Evolutionary conservation across 2,113 vertebrate genomes (phyloP).

Genomic region (Urocynchramus pylzowi): DNA sequence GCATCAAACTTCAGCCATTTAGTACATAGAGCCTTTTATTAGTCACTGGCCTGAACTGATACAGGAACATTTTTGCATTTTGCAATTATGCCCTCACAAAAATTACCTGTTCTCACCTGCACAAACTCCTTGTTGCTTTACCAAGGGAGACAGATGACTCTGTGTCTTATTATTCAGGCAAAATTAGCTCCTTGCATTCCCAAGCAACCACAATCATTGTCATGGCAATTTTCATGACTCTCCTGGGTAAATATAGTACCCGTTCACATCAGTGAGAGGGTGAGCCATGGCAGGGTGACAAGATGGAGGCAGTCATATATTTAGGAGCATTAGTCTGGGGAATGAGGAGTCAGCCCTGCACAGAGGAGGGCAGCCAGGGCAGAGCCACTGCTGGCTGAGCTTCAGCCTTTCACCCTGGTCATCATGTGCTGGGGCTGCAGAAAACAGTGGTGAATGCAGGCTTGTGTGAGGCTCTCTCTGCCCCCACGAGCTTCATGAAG

Average conservation of each 20-base stretch:
- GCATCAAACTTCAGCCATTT: conserved; percentile 10
- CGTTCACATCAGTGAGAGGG: conserved; percentile 15
- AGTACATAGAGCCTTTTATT: conserved; percentile 10
- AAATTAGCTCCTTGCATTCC: conserved; percentile 22
- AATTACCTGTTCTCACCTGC: conserved; percentile 64
- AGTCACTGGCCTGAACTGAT: conserved; percentile 42
- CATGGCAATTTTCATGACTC: conserved; percentile 63
- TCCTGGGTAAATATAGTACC: conserved; percentile 53
- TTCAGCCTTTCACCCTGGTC: neutral
- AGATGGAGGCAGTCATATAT: conserved; percentile 19
- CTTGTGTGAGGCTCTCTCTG: neutral
- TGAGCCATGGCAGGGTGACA: conserved; percentile 28
- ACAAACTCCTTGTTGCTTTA: neutral
- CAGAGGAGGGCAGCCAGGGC: neutral
- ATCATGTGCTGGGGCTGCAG: neutral
- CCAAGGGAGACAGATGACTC: neutral
- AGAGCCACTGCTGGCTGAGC: neutral
- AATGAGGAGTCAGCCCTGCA: neutral
- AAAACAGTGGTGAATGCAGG: neutral
- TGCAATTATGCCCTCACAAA: conserved; percentile 33
- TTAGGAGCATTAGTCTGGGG: neutral
- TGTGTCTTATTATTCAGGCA: neutral
- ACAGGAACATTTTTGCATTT: conserved; percentile 30
- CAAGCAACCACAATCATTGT: conserved; percentile 47
- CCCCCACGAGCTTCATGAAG: neutral